Percentiles rank a stretch among this genome's conserved stretches.
These are phyloP conservation scores for Alca torda DNA, from an alignment of 2,797 vertebrate genomes.

Conservation along the genomic window DNA sequence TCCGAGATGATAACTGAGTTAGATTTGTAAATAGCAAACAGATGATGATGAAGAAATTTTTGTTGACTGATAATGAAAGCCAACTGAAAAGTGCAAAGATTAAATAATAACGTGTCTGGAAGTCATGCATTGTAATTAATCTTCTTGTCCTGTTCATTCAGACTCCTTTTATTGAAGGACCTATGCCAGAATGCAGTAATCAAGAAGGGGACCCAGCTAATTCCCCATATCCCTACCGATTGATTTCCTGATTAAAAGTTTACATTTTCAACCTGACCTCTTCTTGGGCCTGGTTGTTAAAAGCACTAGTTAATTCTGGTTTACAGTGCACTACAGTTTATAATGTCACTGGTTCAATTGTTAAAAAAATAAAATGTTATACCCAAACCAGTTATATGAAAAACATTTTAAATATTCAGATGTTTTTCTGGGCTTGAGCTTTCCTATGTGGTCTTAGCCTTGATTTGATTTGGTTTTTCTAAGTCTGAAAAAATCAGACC, in stretches of 20 bases:
- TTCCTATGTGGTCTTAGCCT: neutral
- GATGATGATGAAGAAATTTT: constrained; percentile 38
- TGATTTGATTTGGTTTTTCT: neutral
- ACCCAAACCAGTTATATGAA: neutral
- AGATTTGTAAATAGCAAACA: constrained; percentile 64
- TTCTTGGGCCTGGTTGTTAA: neutral
- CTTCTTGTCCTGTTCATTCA: constrained; percentile 56
- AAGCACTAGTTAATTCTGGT: neutral
- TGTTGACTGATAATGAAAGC: constrained; percentile 56
- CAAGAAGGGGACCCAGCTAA: neutral
- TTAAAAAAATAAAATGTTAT: neutral
- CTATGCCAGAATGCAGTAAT: constrained; percentile 41
- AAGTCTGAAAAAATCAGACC: neutral
- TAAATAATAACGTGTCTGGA: constrained; percentile 69
- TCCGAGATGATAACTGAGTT: constrained; percentile 33
- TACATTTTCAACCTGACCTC: constrained; percentile 1
- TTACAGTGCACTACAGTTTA: neutral
- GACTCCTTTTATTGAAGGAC: neutral
- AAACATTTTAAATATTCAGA: neutral
- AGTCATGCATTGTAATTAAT: constrained; percentile 53
- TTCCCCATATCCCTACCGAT: neutral
- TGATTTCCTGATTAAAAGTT: constrained; percentile 41
- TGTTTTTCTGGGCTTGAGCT: neutral
- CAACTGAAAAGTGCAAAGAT: constrained; percentile 66
- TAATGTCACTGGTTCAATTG: neutral